Conservation (phyloP, 1,140 invertebrate species). For the Bradysia coprophila region DNA sequence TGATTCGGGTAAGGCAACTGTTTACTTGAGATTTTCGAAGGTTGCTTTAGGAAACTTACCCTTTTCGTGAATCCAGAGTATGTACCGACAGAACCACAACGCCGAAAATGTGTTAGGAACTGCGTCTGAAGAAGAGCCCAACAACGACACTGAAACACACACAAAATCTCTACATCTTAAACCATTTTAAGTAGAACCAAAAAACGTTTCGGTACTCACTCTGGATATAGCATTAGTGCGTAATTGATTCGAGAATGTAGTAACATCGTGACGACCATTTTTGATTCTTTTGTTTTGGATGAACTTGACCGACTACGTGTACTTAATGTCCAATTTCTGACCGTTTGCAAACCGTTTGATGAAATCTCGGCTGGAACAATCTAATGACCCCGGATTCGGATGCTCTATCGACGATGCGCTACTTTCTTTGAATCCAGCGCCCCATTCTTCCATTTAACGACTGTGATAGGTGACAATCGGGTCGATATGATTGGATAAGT, state of each 20-base stretch:
- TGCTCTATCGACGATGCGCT: conserved; percentile 72
- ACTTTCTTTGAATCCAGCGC: conserved; percentile 46
- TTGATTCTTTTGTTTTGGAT: conserved; percentile 68
- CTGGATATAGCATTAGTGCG: conserved; percentile 87
- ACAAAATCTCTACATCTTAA: not conserved
- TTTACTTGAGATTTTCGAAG: too few relatives aligned
- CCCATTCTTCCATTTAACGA: conserved; percentile 69
- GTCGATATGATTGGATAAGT: conserved; percentile 94
- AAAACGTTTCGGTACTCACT: conserved; percentile 56
- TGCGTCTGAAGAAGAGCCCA: conserved; percentile 87
- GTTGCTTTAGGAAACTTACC: conserved; percentile 33
- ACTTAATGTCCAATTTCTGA: conserved; percentile 48
- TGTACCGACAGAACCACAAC: conserved; percentile 91
- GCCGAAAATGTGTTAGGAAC: conserved; percentile 92
- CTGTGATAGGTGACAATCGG: conserved; percentile 85
- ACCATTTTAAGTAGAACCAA: too few relatives aligned
- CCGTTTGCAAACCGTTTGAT: conserved; percentile 25
- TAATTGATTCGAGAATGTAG: conserved; percentile 96
- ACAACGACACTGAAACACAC: conserved; percentile 66
- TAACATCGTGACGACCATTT: conserved; percentile 99
- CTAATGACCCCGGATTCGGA: conserved; percentile 19
- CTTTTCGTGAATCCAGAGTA: conserved; percentile 96
- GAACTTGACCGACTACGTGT: conserved; percentile 79
- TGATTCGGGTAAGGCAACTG: not conserved
- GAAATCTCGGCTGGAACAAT: conserved; percentile 45